Conservation (phyloP, 2,113 vertebrate genomes). For the Melospiza melodia region DNA sequence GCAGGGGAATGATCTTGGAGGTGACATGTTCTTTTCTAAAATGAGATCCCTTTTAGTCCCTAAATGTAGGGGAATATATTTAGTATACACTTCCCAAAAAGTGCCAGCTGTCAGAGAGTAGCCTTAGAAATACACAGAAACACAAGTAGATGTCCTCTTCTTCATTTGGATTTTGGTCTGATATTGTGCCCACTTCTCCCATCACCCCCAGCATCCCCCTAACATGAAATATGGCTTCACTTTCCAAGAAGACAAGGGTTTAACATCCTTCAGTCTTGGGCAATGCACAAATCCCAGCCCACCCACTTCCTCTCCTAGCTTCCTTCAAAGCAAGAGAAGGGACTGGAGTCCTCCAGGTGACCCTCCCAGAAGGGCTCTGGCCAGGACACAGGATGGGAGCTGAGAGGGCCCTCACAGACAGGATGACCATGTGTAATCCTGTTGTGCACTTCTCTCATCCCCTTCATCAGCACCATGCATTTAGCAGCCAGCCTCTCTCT, state of each 20-base stretch:
- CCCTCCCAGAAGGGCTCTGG: not conserved
- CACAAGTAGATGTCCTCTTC: not conserved
- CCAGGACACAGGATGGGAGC: conserved; percentile 1
- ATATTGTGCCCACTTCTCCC: not conserved
- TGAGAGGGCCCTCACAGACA: not conserved
- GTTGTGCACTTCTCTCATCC: not conserved
- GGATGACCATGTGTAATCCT: conserved; percentile 11
- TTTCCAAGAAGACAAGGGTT: not conserved
- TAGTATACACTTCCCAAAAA: not conserved
- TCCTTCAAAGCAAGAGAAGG: not conserved
- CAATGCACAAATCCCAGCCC: not conserved
- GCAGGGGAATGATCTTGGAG: not conserved
- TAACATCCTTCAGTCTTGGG: not conserved
- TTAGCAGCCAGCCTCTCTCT: not conserved
- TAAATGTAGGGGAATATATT: not conserved
- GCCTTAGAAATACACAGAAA: not conserved
- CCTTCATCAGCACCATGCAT: fast-evolving
- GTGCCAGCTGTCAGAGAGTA: not conserved
- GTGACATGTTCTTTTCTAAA: not conserved
- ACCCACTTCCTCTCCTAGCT: not conserved
- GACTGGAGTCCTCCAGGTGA: not conserved
- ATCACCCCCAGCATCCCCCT: not conserved
- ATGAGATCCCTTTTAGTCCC: not conserved
- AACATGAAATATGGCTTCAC: not conserved
- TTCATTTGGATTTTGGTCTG: not conserved